phyloP scores from a whole-genome alignment of 2,113 vertebrate species.

The Gracilinanus agilis region DNA sequence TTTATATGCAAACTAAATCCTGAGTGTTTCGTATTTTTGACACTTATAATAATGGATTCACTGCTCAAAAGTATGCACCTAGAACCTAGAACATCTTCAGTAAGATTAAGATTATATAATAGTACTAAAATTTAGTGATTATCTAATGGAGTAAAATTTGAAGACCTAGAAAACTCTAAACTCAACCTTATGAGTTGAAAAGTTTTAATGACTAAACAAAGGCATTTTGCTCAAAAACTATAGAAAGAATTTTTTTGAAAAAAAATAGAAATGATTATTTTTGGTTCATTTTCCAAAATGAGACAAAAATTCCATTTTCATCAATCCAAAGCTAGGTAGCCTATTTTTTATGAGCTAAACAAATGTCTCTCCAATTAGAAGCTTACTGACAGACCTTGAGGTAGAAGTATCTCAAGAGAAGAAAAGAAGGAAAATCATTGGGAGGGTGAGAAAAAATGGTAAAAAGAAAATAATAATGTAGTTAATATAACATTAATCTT shows the following conservation, averaged over 20 bases:
- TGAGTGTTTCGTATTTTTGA: background rate
- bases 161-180: background rate
- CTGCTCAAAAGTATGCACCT: background rate
- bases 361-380: background rate
- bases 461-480: background rate
- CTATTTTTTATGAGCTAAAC: background rate
- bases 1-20: constrained; percentile 2
- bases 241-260: background rate
- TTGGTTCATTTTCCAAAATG: background rate
- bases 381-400: background rate
- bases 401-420: background rate
- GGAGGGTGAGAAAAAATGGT: background rate
- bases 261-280: constrained; percentile 12
- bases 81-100: background rate
- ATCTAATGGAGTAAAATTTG: constrained; percentile 20
- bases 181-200: background rate
- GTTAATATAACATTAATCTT: background rate
- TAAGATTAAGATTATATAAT: background rate
- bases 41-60: background rate
- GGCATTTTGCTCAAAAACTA: background rate
- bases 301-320: background rate
- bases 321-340: background rate
- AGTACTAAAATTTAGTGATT: background rate
- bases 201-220: background rate
- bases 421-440: background rate